Evolutionary conservation across 2,113 vertebrate genomes (phyloP).

Genomic region (Cavia porcellus): DNA sequence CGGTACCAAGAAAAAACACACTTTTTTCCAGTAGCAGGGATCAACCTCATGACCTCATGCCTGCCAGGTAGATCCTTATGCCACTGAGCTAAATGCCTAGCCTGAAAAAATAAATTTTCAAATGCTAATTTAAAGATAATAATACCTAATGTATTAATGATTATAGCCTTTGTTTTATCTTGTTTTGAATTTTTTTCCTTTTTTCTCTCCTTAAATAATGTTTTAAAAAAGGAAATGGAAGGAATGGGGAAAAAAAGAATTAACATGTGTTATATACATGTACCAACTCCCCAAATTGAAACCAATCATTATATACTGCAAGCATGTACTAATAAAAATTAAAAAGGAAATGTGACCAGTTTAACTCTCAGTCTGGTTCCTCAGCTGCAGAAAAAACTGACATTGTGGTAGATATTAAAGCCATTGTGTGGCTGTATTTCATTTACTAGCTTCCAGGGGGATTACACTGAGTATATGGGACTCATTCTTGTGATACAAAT

Average conservation of each 20-base stretch:
- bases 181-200: too few relatives aligned
- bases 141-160: too few relatives aligned
- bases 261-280: neutral
- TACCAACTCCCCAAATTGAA: neutral
- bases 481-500: neutral
- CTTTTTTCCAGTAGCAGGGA: too few relatives aligned
- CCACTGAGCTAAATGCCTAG: too few relatives aligned
- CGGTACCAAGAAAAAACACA: too few relatives aligned
- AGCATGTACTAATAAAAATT: neutral
- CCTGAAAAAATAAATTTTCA: too few relatives aligned
- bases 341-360: neutral
- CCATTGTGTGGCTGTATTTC: neutral
- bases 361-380: neutral
- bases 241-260: neutral
- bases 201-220: too few relatives aligned
- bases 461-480: rapidly evolving
- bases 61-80: too few relatives aligned
- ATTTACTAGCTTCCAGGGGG: neutral
- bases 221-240: neutral
- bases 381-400: neutral
- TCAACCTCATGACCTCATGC: too few relatives aligned
- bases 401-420: rapidly evolving
- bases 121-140: too few relatives aligned
- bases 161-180: too few relatives aligned
- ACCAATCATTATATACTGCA: neutral